Evolutionary conservation across 2,888 invertebrate genomes (phyloP).

Genomic region (Andrena haemorrhoa): DNA sequence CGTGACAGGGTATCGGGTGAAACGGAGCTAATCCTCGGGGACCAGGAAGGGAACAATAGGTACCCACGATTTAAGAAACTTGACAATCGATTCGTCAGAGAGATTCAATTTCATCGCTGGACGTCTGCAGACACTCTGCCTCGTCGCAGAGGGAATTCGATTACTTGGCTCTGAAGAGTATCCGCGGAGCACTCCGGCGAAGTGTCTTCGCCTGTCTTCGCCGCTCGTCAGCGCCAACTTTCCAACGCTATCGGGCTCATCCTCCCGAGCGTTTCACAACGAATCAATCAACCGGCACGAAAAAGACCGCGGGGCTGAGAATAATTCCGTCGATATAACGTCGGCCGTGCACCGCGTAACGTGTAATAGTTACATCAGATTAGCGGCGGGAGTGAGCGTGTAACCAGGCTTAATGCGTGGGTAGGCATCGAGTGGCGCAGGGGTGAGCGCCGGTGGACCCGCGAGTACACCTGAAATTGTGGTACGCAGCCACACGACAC

Average conservation of each 20-base stretch:
- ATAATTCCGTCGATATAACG: conserved; percentile 43
- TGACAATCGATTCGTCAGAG: too few relatives aligned
- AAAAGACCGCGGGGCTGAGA: conserved; percentile 4
- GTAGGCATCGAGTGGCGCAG: conserved; percentile 71
- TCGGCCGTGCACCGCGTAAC: conserved; percentile 71
- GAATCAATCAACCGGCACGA: conserved; percentile 26
- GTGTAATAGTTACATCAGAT: conserved; percentile 83
- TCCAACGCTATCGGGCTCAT: not conserved
- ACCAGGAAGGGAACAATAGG: too few relatives aligned
- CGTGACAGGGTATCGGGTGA: not conserved
- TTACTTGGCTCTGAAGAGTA: not conserved
- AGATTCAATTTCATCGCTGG: too few relatives aligned
- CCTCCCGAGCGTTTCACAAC: conserved; percentile 2
- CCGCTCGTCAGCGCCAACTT: too few relatives aligned
- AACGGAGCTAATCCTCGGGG: too few relatives aligned
- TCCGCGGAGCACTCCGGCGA: too few relatives aligned
- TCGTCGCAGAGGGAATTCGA: too few relatives aligned
- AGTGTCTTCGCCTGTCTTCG: too few relatives aligned
- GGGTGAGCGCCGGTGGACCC: conserved; percentile 46
- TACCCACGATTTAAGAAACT: too few relatives aligned
- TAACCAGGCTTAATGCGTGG: conserved; percentile 77
- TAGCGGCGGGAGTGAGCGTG: conserved; percentile 73
- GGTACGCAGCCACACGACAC: conserved; percentile 27
- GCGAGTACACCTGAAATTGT: conserved; percentile 56
- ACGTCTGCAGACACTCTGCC: too few relatives aligned